Conservation (phyloP, 2,888 invertebrate genomes). For the Lochmaea capreae region DNA sequence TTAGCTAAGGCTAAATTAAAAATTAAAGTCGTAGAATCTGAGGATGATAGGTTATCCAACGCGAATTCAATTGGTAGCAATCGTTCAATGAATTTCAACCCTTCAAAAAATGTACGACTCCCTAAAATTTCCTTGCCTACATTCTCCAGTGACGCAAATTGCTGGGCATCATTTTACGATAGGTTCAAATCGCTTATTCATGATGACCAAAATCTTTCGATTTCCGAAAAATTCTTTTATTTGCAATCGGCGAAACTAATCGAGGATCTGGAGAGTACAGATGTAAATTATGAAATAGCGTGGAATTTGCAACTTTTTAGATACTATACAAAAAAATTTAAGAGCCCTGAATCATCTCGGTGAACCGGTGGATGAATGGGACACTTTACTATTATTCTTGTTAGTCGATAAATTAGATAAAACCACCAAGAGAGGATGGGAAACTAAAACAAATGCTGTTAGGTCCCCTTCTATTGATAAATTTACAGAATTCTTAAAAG, state of each 20-base stretch:
- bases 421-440: conserved; percentile 17
- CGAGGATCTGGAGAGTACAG: conserved; percentile 16
- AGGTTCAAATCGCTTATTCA: conserved; percentile 26
- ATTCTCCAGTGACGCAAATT: conserved; percentile 19
- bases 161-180: conserved; percentile 28
- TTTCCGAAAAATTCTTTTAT: conserved; percentile 22
- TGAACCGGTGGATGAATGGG: conserved; percentile 23
- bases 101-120: conserved; percentile 25
- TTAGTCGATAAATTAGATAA: conserved; percentile 21
- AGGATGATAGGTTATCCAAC: background rate
- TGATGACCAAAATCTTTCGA: background rate
- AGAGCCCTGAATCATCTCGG: conserved; percentile 5
- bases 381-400: conserved; percentile 18
- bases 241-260: conserved; percentile 23
- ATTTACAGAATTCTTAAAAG: conserved; percentile 18
- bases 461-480: conserved; percentile 14
- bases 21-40: background rate
- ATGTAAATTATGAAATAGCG: conserved; percentile 23
- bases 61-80: background rate
- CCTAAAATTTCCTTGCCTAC: conserved; percentile 24
- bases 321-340: too few relatives aligned
- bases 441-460: conserved; percentile 17
- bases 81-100: conserved; percentile 6
- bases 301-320: conserved; percentile 20
- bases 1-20: conserved; percentile 16